Evolutionary conservation across 2,113 vertebrate genomes (phyloP).

Genomic region (Turnix velox): DNA sequence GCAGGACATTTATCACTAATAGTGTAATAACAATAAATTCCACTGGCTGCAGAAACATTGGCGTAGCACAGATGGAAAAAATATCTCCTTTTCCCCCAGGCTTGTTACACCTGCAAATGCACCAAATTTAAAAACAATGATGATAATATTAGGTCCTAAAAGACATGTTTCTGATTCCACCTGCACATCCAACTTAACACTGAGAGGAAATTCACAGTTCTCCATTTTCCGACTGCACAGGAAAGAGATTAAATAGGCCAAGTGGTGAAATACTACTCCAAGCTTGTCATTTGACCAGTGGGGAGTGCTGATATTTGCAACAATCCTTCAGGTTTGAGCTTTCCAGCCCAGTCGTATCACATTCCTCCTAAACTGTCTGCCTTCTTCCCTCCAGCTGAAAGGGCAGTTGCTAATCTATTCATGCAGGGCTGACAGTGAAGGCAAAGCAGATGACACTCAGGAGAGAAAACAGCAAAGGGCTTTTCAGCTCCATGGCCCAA

Average conservation of each 20-base stretch:
- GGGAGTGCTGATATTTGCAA: slow-evolving; percentile 6
- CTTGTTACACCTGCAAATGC: not conserved
- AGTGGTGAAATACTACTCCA: slow-evolving; percentile 17
- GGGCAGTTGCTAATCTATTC: slow-evolving; percentile 2
- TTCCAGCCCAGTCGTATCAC: not conserved
- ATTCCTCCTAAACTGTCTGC: not conserved
- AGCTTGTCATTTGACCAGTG: slow-evolving; percentile 2
- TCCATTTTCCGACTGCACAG: not conserved
- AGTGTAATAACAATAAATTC: not conserved
- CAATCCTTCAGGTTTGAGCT: not conserved
- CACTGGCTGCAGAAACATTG: not conserved
- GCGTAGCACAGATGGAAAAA: not conserved
- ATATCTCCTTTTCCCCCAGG: not conserved
- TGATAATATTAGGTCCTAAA: not conserved
- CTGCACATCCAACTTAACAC: not conserved
- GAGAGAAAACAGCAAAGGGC: not conserved
- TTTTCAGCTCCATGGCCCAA: not conserved
- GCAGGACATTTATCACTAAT: not conserved
- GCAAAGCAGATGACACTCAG: not conserved
- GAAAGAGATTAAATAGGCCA: not conserved
- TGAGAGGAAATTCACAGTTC: not conserved
- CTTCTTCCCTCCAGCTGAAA: not conserved
- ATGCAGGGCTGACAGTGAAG: slow-evolving; percentile 4
- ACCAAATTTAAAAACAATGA: not conserved
- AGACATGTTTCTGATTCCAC: not conserved